Conservation (phyloP, 2,113 vertebrate species). For the Shinisaurus crocodilurus region DNA sequence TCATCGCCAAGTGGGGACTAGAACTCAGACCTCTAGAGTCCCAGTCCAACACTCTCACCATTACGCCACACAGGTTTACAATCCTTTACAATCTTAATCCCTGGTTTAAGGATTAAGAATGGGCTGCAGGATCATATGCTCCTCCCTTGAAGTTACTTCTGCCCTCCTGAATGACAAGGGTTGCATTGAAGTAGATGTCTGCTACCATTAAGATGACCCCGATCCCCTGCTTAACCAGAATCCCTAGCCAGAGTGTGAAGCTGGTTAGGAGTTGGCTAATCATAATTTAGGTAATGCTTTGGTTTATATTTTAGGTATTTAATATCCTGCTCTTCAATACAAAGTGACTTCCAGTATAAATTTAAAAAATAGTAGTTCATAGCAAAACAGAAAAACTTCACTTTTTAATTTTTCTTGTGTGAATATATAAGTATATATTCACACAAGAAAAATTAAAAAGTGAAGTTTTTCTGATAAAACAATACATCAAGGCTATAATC, state of each 20-base stretch:
- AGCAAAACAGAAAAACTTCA: neutral
- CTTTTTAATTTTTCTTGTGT: no score
- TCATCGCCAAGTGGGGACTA: no score
- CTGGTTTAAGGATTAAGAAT: neutral
- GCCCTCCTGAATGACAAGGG: neutral
- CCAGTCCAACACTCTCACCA: no score
- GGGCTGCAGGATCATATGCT: neutral
- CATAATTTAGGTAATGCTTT: neutral
- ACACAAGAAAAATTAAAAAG: no score
- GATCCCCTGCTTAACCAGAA: neutral
- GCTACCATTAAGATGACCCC: neutral
- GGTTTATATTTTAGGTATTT: neutral
- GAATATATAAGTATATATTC: no score
- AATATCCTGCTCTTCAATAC: neutral
- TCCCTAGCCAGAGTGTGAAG: neutral
- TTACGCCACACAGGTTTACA: no score
- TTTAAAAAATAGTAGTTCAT: neutral
- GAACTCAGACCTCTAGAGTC: no score
- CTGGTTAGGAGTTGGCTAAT: neutral
- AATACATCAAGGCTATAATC: no score
- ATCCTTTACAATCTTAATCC: no score
- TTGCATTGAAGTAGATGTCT: neutral
- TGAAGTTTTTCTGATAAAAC: no score
- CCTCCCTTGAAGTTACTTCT: neutral
- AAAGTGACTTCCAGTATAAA: neutral